A percentile compares a stretch with the other conserved stretches of the same genome.
Evolutionary conservation across 1,140 invertebrate species (phyloP).

Genomic region (Acyrthosiphon pisum): DNA sequence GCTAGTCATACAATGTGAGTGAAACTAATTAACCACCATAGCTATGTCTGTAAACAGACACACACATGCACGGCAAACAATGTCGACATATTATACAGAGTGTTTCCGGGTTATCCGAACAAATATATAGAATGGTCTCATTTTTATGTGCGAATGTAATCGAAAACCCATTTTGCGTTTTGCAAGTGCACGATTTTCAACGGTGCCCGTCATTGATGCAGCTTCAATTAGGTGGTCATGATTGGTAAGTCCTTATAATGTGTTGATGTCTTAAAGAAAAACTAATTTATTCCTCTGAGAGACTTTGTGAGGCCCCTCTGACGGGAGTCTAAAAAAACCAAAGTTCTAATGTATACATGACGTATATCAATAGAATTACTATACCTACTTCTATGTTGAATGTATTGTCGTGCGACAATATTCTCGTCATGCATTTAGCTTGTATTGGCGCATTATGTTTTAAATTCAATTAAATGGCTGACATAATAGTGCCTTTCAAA

Average conservation of each 20-base stretch:
- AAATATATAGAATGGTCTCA: not conserved
- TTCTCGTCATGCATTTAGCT: not conserved
- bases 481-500: not conserved
- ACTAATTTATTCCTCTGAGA: not conserved
- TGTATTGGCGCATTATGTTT: not conserved
- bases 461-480: not conserved
- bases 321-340: not conserved
- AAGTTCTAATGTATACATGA: not conserved
- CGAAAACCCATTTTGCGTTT: not conserved
- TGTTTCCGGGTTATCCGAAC: not conserved
- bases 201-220: not conserved
- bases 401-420: not conserved
- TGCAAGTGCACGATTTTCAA: not conserved
- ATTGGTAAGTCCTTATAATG: too few species aligned
- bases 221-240: too few species aligned
- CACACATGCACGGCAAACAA: not conserved
- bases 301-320: not conserved
- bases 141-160: not conserved
- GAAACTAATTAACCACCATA: constrained; percentile 12
- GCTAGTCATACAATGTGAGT: constrained; percentile 78
- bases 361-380: not conserved
- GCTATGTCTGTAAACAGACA: not conserved
- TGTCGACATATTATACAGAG: not conserved
- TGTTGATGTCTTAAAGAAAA: not conserved
- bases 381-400: too few species aligned